Evolutionary conservation across 2,888 invertebrate species (phyloP), one percentile per base, ranked within the genome.

Genomic region (Epinotia demarniana): DNA sequence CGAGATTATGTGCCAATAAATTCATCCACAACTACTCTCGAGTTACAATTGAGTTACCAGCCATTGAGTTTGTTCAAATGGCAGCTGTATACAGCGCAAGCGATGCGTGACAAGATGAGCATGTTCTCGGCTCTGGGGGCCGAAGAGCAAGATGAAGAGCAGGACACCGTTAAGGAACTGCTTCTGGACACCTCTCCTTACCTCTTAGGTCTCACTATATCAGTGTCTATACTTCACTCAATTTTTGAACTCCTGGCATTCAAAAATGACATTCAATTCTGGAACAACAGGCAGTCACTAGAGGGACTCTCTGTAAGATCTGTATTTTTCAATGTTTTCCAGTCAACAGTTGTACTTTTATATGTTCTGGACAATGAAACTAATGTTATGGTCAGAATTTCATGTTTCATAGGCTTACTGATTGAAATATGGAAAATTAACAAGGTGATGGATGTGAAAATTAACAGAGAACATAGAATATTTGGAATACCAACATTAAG

Each of bases 191-290:
- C 99, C 1, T 99, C 99, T 86, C 99, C 99, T 0, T 99, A 99
- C 86, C 95, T 99, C 53, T 94, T 99, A 57, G 99, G 96, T 5
- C 89, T 99, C 73, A 99, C 99, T 2, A 96, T 99, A 77, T 95
- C 96, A 71, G 97, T 99, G 0, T 99, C 99, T 0, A 96, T 99
- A 75, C 94, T 99, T 23, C 99, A 99, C 93, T 99, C 99, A 75
- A 96, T 99, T 78, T 99, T 99, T 94, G 99, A 99, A 90, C 96
- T 99, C 81, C 95, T 99, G 73, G 99, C 99, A 61, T 99, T 99
- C 90, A 99, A 99, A 94, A 99, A 99, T 94, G 99, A 99, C 90
- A 99, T 99, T 85, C 99, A 99, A 90, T 99, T 99, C 89, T 99
- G 99, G 99, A 98, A 99, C 84, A 99, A 99, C 85, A 96, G 99